Percentiles rank a stretch among this genome's conserved stretches.
These are phyloP conservation scores for Engystomops pustulosus DNA, from an alignment of 2,113 vertebrate species.

Conservation along the genomic window DNA sequence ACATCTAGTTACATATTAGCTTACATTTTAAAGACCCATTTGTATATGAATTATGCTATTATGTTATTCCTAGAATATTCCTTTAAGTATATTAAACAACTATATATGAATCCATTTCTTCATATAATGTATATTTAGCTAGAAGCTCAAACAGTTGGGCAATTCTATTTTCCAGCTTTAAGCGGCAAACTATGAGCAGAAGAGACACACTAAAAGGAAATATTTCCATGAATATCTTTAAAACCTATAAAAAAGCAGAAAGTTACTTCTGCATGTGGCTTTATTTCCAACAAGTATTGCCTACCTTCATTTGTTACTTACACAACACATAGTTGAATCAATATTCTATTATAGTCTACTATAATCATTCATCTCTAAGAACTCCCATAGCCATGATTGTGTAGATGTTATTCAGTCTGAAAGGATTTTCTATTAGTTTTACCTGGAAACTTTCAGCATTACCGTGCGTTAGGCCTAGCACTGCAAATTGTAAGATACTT, in stretches of 20 bases:
- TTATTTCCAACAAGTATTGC: slow-evolving; percentile 11
- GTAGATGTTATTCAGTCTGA: slow-evolving; percentile 21
- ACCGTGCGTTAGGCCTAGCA: not conserved
- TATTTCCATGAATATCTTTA: not conserved
- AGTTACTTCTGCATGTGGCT: not conserved
- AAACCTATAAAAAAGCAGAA: not conserved
- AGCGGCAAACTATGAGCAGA: not conserved
- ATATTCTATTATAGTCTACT: slow-evolving; percentile 47
- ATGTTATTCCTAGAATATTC: too few relatives aligned
- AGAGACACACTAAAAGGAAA: not conserved
- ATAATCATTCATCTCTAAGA: slow-evolving; percentile 25
- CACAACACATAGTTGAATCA: slow-evolving; percentile 34
- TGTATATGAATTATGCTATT: too few relatives aligned
- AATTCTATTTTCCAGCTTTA: not conserved
- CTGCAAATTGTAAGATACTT: not conserved
- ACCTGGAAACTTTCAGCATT: not conserved
- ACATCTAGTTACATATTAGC: too few relatives aligned
- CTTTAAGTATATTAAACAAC: too few relatives aligned
- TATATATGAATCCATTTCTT: too few relatives aligned
- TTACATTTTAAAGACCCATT: too few relatives aligned
- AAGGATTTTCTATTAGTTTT: slow-evolving; percentile 10
- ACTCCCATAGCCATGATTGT: not conserved
- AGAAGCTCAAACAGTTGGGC: too few relatives aligned
- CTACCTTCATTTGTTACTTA: slow-evolving; percentile 33
- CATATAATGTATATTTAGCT: too few relatives aligned